Percentiles rank a stretch among this genome's conserved stretches.
phyloP scores from a whole-genome alignment of 2,113 vertebrate genomes.

The Sprattus sprattus region DNA sequence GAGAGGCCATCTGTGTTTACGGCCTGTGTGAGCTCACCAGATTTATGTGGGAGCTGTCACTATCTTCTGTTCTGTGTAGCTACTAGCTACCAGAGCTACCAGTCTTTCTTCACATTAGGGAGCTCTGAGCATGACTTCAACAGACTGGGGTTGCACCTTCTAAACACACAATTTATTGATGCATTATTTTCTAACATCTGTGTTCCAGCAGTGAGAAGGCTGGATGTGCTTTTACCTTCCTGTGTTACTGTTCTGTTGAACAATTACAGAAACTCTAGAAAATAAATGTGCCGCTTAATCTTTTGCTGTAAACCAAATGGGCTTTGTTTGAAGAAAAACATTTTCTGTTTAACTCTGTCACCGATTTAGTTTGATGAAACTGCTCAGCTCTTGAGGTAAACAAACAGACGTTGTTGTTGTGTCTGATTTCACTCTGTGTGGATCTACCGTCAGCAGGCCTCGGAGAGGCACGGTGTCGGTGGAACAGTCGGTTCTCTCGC shows the following conservation, averaged over 20 bases:
- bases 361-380: background rate
- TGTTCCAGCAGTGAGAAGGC: background rate
- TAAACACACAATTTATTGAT: background rate
- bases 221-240: slow-evolving; percentile 26
- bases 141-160: background rate
- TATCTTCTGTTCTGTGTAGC: background rate
- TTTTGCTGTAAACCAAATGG: background rate
- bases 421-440: slow-evolving; percentile 4
- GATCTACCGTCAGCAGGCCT: background rate
- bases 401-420: slow-evolving; percentile 45
- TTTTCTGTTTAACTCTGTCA: background rate
- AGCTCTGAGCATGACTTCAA: background rate
- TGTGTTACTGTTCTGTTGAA: slow-evolving; percentile 21
- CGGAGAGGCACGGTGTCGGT: slow-evolving; percentile 10
- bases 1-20: background rate
- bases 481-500: slow-evolving; percentile 59
- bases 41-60: background rate
- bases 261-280: background rate
- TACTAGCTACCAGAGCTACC: background rate
- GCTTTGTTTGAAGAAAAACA: slow-evolving; percentile 15
- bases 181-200: background rate
- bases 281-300: background rate
- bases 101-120: background rate
- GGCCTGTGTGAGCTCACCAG: no score
- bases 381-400: slow-evolving; percentile 34